Conservation (phyloP, 2,797 vertebrate species). For the Manis crassicaudata region DNA sequence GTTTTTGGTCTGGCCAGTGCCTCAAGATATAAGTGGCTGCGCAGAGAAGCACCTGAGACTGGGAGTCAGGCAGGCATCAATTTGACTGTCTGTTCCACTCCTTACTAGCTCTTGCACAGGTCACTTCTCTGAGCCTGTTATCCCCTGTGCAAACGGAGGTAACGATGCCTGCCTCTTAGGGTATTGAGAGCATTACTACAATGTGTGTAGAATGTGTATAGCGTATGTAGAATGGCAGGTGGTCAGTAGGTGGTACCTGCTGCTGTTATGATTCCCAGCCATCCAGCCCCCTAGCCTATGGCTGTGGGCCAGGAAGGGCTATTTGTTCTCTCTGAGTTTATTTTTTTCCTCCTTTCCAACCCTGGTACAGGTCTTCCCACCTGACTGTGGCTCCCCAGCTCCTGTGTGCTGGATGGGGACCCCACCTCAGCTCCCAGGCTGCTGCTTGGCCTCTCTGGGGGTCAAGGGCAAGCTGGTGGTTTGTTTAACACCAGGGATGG, state of each 20-base stretch:
- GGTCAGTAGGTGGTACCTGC: background rate
- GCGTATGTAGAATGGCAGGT: too few relatives aligned
- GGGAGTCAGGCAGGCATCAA: background rate
- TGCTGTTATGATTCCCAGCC: background rate
- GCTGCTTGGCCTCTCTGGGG: background rate
- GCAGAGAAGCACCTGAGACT: background rate
- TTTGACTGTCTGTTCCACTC: background rate
- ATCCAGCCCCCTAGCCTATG: background rate
- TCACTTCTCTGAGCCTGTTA: background rate
- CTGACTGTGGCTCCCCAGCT: background rate
- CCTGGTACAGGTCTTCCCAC: background rate
- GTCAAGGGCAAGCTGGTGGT: too few relatives aligned
- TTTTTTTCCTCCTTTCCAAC: background rate
- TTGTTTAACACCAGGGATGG: background rate
- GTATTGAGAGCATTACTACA: too few relatives aligned
- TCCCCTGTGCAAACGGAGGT: background rate
- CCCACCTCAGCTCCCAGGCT: background rate
- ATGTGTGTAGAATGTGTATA: too few relatives aligned
- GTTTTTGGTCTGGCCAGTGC: background rate
- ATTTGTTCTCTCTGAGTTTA: background rate
- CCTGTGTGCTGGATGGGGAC: background rate
- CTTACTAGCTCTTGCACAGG: background rate
- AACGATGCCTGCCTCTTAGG: fast-evolving
- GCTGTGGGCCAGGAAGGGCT: background rate
- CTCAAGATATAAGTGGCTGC: background rate